Conservation (phyloP, 2,888 invertebrate species). For the Nomada fabriciana region DNA sequence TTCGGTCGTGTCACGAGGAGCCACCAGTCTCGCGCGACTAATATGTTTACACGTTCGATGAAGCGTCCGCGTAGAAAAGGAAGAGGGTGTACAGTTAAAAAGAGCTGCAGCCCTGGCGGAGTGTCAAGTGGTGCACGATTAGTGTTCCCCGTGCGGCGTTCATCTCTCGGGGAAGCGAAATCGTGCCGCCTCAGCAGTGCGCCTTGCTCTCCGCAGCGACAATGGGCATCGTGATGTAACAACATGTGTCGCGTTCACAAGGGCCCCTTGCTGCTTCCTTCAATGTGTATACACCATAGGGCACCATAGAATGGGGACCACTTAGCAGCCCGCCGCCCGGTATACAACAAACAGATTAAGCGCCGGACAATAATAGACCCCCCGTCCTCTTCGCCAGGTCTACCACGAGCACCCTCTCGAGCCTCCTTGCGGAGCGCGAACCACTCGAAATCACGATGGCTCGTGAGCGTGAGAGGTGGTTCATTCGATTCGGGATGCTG, state of each 20-base stretch:
- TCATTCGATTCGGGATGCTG: constrained; percentile 35
- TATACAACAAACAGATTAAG: constrained; percentile 83
- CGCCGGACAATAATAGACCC: constrained; percentile 77
- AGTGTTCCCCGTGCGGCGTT: constrained; percentile 72
- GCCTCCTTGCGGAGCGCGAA: constrained; percentile 44
- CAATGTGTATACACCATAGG: constrained; percentile 61
- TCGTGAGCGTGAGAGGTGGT: constrained; percentile 11
- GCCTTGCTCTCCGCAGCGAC: constrained; percentile 69
- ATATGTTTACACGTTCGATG: constrained; percentile 66
- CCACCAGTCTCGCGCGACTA: constrained; percentile 53
- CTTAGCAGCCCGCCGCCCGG: constrained; percentile 81
- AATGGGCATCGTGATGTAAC: constrained; percentile 81
- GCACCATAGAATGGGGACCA: constrained; percentile 81
- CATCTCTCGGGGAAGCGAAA: constrained; percentile 64
- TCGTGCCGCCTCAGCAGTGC: constrained; percentile 56
- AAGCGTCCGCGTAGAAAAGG: constrained; percentile 52
- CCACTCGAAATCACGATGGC: constrained; percentile 68
- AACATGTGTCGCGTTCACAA: constrained; percentile 83
- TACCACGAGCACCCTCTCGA: constrained; percentile 55
- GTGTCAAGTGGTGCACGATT: constrained; percentile 82
- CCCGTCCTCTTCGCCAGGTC: constrained; percentile 52
- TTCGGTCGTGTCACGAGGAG: constrained; percentile 19
- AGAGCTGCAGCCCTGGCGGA: constrained; percentile 64
- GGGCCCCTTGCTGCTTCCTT: constrained; percentile 61
- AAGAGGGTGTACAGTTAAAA: constrained; percentile 56